Evolutionary conservation across 1,140 invertebrate genomes (phyloP), one percentile per base, ranked within the genome.

Genomic region (Bathynomus jamesi): DNA sequence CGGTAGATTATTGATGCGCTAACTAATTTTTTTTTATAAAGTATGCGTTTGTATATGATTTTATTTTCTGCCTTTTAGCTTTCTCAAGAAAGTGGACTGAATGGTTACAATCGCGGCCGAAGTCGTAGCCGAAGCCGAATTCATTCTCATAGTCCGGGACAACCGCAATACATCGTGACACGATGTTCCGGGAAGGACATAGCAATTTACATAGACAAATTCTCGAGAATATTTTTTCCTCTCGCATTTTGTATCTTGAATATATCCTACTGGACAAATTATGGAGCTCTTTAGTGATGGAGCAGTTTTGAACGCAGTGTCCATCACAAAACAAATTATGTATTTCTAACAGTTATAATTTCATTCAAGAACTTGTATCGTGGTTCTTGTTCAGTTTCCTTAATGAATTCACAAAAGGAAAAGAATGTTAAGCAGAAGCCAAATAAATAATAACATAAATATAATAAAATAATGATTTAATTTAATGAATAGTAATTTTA

Each of bases 101-200:
- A 76, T 32, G 76, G 78, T 4, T 73, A 77, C 66, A 65, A 70
- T 65, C 46, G 71, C 65, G 80, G 85, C 81, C 79, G 86, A 31
- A 69, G 71, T 28, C 32, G 68, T 17, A 73, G 69, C 28, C 31
- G 68, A 5, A 79, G 78, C 66, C 75, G 78, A 11, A 32, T 75
- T 70, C 67, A 68, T 32, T 70, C 75, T 40, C 72, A 40, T n/a
- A 77, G 71, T 8, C 78, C 81, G 4, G 69, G 76, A 1, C 77
- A 79, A 32, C 88, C 89, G 5, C 90, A 92, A 79, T 94, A 93
- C 81, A 89, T 91, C 69, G 75, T 76, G n/a, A 92, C 90, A 13
- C 92, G 91, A 82, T 93, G 91, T 80, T 86, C 91, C 80, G 91
- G 91, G 64, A 87, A 90, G 79, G 90, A 91, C 80, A 92, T 91